Conservation (phyloP, 2,113 vertebrate species). For the Tragelaphus scriptus region DNA sequence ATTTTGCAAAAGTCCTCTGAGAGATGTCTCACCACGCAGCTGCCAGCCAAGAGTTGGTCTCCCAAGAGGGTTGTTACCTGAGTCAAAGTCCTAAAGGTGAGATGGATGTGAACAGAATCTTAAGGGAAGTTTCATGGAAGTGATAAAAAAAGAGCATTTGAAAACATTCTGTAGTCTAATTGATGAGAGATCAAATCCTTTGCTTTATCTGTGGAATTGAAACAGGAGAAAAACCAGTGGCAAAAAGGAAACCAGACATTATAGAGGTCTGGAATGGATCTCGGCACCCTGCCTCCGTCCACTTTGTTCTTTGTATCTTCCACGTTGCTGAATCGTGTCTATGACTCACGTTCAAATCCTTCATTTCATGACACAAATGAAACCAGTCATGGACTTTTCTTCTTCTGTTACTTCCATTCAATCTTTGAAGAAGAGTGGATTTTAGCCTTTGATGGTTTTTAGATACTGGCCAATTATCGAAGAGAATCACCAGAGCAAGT, state of each 20-base stretch:
- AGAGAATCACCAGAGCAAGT: not conserved
- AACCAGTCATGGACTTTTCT: too few relatives aligned
- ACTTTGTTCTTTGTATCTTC: too few relatives aligned
- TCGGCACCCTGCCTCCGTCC: not conserved
- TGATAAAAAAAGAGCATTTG: not conserved
- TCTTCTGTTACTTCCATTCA: too few relatives aligned
- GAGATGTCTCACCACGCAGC: too few relatives aligned
- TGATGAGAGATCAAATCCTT: not conserved
- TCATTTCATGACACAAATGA: not conserved
- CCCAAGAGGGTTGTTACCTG: not conserved
- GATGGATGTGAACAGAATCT: not conserved
- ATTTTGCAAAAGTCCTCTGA: not conserved
- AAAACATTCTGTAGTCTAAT: not conserved
- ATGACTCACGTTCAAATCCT: not conserved
- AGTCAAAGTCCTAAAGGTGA: not conserved
- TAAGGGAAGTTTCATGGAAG: not conserved
- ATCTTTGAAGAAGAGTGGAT: not conserved
- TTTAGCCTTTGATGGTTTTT: not conserved
- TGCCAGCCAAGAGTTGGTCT: not conserved
- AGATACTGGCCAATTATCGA: not conserved
- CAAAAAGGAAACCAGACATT: not conserved
- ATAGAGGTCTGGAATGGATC: rapidly evolving
- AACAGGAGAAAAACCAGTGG: not conserved
- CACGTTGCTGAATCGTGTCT: not conserved
- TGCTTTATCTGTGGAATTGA: not conserved